Evolutionary conservation across 1,140 invertebrate species (phyloP).

Genomic region (Zaprionus gabonicus): DNA sequence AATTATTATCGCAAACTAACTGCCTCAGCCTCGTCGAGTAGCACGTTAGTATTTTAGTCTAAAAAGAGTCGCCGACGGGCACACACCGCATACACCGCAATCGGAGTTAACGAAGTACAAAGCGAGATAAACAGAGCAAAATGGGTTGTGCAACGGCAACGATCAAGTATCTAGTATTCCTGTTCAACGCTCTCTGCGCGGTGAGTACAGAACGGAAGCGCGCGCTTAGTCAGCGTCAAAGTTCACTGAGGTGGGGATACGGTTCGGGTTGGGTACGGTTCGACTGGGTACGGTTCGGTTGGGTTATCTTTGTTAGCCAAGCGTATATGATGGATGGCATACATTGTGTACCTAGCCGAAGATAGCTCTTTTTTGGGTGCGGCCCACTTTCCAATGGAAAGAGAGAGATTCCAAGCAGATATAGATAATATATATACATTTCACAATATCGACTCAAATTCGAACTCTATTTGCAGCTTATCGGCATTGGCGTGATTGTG

Average conservation of each 20-base stretch:
- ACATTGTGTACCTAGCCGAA: neutral
- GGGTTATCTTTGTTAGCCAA: constrained; percentile 10
- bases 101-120: neutral
- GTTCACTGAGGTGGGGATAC: constrained; percentile 18
- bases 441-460: constrained; percentile 8
- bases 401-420: neutral
- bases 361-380: constrained; percentile 3
- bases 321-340: constrained; percentile 31
- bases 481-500: constrained; percentile 62
- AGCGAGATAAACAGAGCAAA: constrained; percentile 8
- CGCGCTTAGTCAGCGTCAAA: constrained; percentile 33
- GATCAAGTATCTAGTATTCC: constrained; percentile 66
- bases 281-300: neutral
- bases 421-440: neutral
- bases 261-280: neutral
- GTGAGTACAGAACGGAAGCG: constrained; percentile 52
- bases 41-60: constrained; percentile 45
- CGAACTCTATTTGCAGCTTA: constrained; percentile 41
- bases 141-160: constrained; percentile 70
- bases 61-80: constrained; percentile 34
- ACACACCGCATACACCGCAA: constrained; percentile 19
- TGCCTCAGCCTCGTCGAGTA: neutral
- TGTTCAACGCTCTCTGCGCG: constrained; percentile 66
- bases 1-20: constrained; percentile 53
- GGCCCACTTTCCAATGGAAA: constrained; percentile 11